Percentiles rank a stretch among this genome's conserved stretches.
Evolutionary conservation across 2,113 vertebrate species (phyloP).

Genomic region (Furnarius figulus): DNA sequence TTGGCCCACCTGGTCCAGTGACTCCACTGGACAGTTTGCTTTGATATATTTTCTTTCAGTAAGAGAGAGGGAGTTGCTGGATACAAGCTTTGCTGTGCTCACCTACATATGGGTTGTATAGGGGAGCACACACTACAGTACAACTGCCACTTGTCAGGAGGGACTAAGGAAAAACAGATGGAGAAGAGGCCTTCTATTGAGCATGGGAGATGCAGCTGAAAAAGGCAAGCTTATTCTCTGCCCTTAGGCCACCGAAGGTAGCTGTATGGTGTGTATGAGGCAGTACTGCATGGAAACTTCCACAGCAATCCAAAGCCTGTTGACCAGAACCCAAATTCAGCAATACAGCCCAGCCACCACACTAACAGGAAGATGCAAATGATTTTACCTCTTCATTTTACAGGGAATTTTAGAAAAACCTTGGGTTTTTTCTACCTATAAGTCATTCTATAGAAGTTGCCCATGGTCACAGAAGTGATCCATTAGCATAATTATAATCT

Average conservation of each 20-base stretch:
- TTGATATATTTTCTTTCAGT: neutral
- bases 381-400: neutral
- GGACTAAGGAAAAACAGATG: neutral
- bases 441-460: neutral
- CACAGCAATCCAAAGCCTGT: neutral
- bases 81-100: neutral
- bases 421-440: neutral
- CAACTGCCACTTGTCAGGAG: accelerated
- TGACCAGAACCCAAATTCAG: neutral
- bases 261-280: neutral
- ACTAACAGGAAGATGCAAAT: neutral
- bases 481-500: neutral
- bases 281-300: neutral
- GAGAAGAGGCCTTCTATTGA: neutral
- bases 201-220: neutral
- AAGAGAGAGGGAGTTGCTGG: neutral
- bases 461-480: neutral
- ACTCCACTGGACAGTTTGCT: neutral
- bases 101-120: neutral
- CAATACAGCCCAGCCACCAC: neutral
- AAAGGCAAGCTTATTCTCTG: neutral
- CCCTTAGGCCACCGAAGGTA: neutral
- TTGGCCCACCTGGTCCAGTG: neutral
- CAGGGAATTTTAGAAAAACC: neutral
- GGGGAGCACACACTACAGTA: neutral